phyloP scores from a whole-genome alignment of 1,140 invertebrate species.

The Orchestia grillus region DNA sequence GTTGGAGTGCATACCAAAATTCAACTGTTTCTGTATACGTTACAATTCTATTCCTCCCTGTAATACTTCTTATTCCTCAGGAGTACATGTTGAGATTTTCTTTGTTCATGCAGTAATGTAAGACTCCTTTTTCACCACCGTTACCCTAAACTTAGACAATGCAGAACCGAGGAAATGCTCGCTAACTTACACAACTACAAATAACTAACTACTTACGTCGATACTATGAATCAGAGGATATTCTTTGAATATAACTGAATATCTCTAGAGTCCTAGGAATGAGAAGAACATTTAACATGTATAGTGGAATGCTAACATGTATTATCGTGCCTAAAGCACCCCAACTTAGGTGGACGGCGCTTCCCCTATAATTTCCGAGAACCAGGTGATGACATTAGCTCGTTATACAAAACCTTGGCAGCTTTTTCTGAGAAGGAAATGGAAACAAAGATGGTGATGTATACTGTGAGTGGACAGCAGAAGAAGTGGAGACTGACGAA shows the following conservation, averaged over 20 bases:
- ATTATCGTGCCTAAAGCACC: neutral
- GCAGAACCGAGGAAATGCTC: too few species aligned
- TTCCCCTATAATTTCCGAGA: neutral
- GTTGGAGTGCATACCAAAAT: too few species aligned
- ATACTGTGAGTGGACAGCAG: neutral
- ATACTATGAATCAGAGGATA: too few species aligned
- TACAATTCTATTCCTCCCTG: too few species aligned
- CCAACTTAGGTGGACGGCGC: neutral
- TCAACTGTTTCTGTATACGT: too few species aligned
- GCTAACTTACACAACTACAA: too few species aligned
- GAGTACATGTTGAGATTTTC: too few species aligned
- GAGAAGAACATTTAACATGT: neutral
- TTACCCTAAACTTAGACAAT: too few species aligned
- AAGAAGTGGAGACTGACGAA: neutral
- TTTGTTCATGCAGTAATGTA: too few species aligned
- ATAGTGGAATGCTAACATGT: neutral
- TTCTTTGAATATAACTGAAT: neutral
- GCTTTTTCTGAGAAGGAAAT: neutral
- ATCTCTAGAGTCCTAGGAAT: neutral
- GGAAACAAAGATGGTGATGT: neutral
- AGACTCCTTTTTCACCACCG: too few species aligned
- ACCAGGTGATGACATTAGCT: neutral
- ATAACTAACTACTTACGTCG: too few species aligned
- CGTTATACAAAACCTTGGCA: neutral
- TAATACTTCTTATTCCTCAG: too few species aligned